Percentiles rank a stretch among this genome's conserved stretches.
phyloP scores from a whole-genome alignment of 2,888 invertebrate species.

The Drosophila conformis region DNA sequence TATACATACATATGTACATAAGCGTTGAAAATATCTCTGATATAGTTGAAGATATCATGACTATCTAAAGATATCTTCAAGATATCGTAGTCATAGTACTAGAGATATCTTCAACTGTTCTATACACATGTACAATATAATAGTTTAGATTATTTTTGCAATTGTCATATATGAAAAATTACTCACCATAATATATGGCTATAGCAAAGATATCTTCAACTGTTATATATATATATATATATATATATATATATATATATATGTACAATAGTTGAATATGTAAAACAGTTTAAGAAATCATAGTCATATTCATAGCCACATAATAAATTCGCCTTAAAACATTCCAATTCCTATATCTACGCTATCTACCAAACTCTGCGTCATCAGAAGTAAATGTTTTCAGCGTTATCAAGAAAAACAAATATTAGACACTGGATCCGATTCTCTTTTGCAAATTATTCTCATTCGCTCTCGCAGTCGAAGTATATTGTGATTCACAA shows the following conservation, averaged over 20 bases:
- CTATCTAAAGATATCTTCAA: neutral
- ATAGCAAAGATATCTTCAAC: neutral
- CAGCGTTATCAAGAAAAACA: conserved; percentile 21
- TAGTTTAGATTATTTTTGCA: neutral
- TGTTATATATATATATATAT: too few relatives aligned
- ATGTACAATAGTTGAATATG: neutral
- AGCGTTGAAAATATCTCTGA: neutral
- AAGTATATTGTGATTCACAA: conserved; percentile 30
- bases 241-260: neutral
- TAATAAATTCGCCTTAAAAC: neutral
- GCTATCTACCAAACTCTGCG: neutral
- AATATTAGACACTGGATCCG: conserved; percentile 17
- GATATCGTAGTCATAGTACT: neutral
- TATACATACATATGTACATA: neutral
- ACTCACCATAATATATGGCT: neutral
- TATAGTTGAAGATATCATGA: neutral
- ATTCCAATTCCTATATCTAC: neutral
- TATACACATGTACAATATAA: neutral
- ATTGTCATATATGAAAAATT: neutral
- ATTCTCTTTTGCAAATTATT: conserved; percentile 15
- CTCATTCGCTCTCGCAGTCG: conserved; percentile 18
- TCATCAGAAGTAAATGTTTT: conserved; percentile 24
- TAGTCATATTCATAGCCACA: neutral
- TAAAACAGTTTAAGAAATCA: neutral
- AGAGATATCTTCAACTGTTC: neutral